phyloP scores from a whole-genome alignment of 2,888 invertebrate genomes.

The Ochropleura leucogaster region DNA sequence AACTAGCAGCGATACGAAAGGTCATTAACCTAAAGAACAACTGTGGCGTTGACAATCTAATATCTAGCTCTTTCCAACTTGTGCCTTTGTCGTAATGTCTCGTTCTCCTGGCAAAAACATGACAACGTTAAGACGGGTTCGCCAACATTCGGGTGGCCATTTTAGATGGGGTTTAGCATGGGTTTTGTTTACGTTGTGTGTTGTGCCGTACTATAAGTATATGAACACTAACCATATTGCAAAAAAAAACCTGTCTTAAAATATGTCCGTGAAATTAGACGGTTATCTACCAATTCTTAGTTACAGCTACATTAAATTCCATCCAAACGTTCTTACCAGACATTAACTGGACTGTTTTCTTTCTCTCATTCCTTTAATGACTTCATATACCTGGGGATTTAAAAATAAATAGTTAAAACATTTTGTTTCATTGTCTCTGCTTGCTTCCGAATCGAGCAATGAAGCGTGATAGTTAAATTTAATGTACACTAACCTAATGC shows the following conservation, averaged over 20 bases:
- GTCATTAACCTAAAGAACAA: no score
- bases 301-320: slow-evolving; percentile 17
- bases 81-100: no score
- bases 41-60: no score
- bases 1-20: no score
- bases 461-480: slow-evolving; percentile 88
- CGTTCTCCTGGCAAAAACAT: no score
- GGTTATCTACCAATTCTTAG: background rate
- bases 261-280: background rate
- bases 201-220: no score
- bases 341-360: slow-evolving; percentile 46
- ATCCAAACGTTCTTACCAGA: slow-evolving; percentile 28
- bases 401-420: slow-evolving; percentile 80
- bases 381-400: slow-evolving; percentile 68
- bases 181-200: no score
- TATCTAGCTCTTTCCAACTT: no score
- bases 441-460: slow-evolving; percentile 82
- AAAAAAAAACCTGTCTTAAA: background rate
- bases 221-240: background rate
- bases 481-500: slow-evolving; percentile 88
- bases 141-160: no score
- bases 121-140: no score
- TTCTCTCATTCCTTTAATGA: slow-evolving; percentile 64
- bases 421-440: slow-evolving; percentile 83
- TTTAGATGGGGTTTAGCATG: no score